These are phyloP conservation scores for Leptocoma aspasia DNA, from an alignment of 2,113 vertebrate genomes.

Conservation along the genomic window DNA sequence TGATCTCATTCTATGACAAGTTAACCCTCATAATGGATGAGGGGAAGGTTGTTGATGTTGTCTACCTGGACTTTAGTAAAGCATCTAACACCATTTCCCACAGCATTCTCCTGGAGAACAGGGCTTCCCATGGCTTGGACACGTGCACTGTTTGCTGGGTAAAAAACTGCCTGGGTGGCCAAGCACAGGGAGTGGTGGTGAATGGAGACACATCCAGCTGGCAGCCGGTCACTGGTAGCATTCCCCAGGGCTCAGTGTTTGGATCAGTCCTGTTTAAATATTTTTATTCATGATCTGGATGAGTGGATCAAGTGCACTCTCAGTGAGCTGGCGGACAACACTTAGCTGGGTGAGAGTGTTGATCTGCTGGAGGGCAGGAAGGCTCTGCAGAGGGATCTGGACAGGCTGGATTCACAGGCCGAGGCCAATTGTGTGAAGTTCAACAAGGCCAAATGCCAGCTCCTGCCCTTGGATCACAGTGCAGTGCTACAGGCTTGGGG, in stretches of 20 bases:
- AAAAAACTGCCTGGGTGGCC: neutral
- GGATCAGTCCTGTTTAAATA: neutral
- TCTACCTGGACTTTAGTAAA: neutral
- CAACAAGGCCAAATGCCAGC: neutral
- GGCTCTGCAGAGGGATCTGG: neutral
- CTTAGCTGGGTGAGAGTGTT: neutral
- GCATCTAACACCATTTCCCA: neutral
- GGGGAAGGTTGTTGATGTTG: neutral
- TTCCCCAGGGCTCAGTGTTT: neutral
- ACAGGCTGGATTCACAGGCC: neutral
- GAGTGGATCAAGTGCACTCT: neutral
- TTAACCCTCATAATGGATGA: neutral
- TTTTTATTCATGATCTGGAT: neutral
- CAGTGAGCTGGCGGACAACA: neutral
- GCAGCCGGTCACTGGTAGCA: accelerated
- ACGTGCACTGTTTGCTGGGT: neutral
- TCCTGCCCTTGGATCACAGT: neutral
- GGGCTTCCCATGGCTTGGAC: neutral
- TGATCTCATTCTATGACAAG: neutral
- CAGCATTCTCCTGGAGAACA: neutral
- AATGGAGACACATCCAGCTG: neutral
- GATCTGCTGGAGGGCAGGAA: neutral
- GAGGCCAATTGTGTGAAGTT: accelerated
- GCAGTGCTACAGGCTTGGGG: neutral
- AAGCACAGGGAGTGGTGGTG: neutral